These are phyloP conservation scores for Tenodera sinensis DNA, from an alignment of 2,888 invertebrate genomes.

Conservation along the genomic window DNA sequence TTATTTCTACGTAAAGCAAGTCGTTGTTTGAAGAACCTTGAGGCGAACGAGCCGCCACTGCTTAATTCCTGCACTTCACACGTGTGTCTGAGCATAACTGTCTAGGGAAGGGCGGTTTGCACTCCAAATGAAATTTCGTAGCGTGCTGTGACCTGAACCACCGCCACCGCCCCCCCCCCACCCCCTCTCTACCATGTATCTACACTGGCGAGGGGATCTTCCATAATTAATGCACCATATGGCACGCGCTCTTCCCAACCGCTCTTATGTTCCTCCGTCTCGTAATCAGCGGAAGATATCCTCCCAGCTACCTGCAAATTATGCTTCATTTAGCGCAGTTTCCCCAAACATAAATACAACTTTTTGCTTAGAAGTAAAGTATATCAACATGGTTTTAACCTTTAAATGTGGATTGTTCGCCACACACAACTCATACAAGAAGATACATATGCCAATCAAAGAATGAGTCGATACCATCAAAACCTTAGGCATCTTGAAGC, in stretches of 20 bases:
- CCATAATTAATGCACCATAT: neutral
- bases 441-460: too few species aligned
- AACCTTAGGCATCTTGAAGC: too few species aligned
- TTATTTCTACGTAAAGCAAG: neutral
- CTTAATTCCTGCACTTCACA: neutral
- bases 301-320: too few species aligned
- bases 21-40: neutral
- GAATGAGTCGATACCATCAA: too few species aligned
- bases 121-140: neutral
- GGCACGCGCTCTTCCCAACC: neutral
- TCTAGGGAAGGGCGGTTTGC: neutral
- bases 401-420: too few species aligned
- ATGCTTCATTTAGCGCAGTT: too few species aligned
- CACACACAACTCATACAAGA: too few species aligned
- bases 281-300: neutral
- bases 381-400: too few species aligned
- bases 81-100: neutral
- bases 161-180: too few species aligned
- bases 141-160: neutral
- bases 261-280: neutral
- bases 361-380: too few species aligned
- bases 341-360: too few species aligned
- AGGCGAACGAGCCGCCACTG: neutral
- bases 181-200: too few species aligned
- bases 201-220: neutral